phyloP scores from a whole-genome alignment of 2,113 vertebrate genomes.

The Leucoraja erinaceus region DNA sequence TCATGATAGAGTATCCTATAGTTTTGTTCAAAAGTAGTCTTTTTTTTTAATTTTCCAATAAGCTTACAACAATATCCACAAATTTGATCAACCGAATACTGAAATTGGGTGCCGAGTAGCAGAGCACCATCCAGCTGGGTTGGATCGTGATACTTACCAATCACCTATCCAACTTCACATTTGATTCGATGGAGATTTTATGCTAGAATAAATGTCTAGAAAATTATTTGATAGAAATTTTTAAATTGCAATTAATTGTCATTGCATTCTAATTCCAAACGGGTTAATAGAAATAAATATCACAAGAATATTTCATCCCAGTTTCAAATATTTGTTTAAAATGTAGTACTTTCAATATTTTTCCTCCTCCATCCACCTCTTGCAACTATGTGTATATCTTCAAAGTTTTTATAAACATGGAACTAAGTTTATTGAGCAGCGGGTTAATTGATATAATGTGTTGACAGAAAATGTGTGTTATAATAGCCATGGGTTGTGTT shows the following conservation, averaged over 20 bases:
- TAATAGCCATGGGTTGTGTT: background rate
- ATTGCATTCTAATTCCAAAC: background rate
- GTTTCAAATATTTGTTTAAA: background rate
- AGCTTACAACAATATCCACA: background rate
- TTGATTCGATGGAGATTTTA: background rate
- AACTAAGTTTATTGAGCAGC: background rate
- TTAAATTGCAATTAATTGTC: background rate
- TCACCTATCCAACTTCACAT: background rate
- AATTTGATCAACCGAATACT: background rate
- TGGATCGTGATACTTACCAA: background rate
- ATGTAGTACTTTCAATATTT: background rate
- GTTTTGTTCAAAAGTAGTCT: background rate
- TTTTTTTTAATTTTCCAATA: background rate
- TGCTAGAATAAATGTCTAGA: background rate
- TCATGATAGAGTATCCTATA: background rate
- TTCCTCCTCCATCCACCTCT: background rate
- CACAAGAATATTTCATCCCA: background rate
- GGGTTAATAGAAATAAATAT: background rate
- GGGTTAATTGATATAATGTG: background rate
- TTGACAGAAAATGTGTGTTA: background rate
- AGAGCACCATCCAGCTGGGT: no score
- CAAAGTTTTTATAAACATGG: background rate
- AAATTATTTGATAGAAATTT: background rate
- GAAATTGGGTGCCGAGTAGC: background rate
- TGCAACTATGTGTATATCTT: background rate